These are phyloP conservation scores for Ichneumoninae sp. DNA, from an alignment of 2,888 invertebrate species.

Conservation along the genomic window DNA sequence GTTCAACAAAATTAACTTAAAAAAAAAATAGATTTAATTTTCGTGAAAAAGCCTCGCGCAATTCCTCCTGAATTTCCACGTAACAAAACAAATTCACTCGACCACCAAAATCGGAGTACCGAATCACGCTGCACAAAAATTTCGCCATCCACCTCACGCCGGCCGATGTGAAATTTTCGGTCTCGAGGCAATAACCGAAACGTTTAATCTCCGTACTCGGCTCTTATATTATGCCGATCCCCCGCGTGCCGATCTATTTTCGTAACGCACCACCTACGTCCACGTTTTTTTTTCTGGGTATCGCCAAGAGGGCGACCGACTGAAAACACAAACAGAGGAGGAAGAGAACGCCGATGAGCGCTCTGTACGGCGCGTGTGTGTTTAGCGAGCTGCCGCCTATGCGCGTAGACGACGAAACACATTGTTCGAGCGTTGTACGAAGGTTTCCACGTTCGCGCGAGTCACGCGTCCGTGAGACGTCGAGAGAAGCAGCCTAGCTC, in stretches of 20 bases:
- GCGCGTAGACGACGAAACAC: conserved; percentile 30
- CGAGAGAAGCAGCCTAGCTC: conserved; percentile 9
- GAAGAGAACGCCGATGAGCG: background rate
- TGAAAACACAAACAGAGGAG: conserved; percentile 69
- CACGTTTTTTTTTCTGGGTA: conserved; percentile 50
- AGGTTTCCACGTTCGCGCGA: conserved; percentile 5
- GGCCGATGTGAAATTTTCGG: background rate
- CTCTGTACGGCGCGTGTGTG: background rate
- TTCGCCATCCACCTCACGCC: background rate
- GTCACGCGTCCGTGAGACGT: background rate
- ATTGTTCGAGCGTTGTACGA: conserved; percentile 34
- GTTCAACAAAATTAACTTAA: too few relatives aligned
- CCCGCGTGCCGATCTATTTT: conserved; percentile 70
- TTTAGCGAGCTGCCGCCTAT: background rate
- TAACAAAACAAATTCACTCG: background rate
- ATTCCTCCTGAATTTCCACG: background rate
- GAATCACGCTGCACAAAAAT: background rate
- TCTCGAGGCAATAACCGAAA: background rate
- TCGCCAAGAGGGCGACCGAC: conserved; percentile 67
- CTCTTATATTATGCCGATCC: conserved; percentile 26
- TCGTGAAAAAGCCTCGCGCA: too few relatives aligned
- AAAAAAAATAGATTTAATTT: too few relatives aligned
- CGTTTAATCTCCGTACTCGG: background rate
- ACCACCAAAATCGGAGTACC: background rate
- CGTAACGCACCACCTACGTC: conserved; percentile 46